Evolutionary conservation across 2,113 vertebrate species (phyloP), one percentile per base, ranked within the genome.

Genomic region (Corythaeola cristata): DNA sequence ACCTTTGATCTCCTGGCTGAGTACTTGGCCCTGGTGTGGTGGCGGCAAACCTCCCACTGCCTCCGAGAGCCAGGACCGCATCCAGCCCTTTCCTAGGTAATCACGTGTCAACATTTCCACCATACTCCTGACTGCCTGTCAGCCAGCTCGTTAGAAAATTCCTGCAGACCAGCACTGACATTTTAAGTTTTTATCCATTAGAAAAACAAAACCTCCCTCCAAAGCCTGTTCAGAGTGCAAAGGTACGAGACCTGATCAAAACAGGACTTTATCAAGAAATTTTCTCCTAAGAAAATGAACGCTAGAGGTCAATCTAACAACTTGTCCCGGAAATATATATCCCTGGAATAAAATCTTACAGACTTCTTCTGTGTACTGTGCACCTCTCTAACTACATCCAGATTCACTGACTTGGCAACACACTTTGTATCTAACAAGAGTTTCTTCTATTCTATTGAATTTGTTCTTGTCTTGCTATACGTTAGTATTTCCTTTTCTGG

Each of bases 301-400:
- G 20, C 97, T 97, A 96, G 96, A 97, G 92, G 96, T 94, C 96
- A 95, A 88, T 83, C 84, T 95, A 94, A 76, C 85, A 97, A 88
- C 84, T 88, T 79, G 74, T 94, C 89, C 89, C 62, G 32, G 94
- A 97, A 97, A 97, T 73, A 77, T 35, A 62, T 56, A 74, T 82
- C 90, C 93, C 83, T 60, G 59, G 87, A 95, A 94, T 92, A 94
- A 96, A 96, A 68, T 66, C 76, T 63, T 95, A 73, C 80, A 95
- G 95, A 53, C 59, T 84, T 45, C 90, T 94, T 83, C 44, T 84
- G 73, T 67, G 3, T 30, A 30, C 88, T n/a, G 60, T 58, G 15
- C 89, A 85, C 89, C 74, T 76, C 89, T 69, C 78, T 96, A 96
- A 97, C 89, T 76, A 88, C 84, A 93, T 93, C 94, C 97, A 97